Conservation (phyloP, 1,140 invertebrate genomes). For the Drosophila elegans region DNA sequence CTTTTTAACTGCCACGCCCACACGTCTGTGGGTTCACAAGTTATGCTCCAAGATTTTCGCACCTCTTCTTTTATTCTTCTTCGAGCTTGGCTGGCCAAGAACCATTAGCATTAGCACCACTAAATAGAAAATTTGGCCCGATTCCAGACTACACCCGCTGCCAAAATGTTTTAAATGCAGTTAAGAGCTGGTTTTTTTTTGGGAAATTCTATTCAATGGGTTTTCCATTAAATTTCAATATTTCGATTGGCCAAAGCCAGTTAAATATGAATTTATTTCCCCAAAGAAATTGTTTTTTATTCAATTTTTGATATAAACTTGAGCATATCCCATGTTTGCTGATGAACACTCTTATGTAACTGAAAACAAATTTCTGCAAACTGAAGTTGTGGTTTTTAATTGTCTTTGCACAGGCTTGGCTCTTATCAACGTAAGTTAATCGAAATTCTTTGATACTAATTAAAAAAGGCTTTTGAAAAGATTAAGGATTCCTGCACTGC, state of each 20-base stretch:
- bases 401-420: constrained; percentile 30
- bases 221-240: constrained; percentile 51
- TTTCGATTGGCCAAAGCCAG: constrained; percentile 18
- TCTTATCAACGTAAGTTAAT: constrained; percentile 49
- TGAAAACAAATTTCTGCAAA: constrained; percentile 30
- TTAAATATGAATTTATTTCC: constrained; percentile 29
- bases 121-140: constrained; percentile 65
- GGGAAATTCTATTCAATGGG: constrained; percentile 9
- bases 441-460: constrained; percentile 46
- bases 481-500: constrained; percentile 30
- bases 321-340: constrained; percentile 12
- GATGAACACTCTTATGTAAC: constrained; percentile 22
- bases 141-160: constrained; percentile 58
- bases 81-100: constrained; percentile 43
- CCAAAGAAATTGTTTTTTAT: constrained; percentile 36
- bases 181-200: constrained; percentile 9
- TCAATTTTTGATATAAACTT: constrained; percentile 20
- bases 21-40: constrained; percentile 26
- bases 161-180: constrained; percentile 51
- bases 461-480: constrained; percentile 44
- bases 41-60: constrained; percentile 29
- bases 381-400: constrained; percentile 33
- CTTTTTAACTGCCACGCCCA: constrained; percentile 44
- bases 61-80: constrained; percentile 4
- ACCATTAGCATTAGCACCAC: constrained; percentile 75